Evolutionary conservation across 2,797 vertebrate genomes (phyloP), one percentile per base, ranked within the genome.

Genomic region (Sebastes alutus): DNA sequence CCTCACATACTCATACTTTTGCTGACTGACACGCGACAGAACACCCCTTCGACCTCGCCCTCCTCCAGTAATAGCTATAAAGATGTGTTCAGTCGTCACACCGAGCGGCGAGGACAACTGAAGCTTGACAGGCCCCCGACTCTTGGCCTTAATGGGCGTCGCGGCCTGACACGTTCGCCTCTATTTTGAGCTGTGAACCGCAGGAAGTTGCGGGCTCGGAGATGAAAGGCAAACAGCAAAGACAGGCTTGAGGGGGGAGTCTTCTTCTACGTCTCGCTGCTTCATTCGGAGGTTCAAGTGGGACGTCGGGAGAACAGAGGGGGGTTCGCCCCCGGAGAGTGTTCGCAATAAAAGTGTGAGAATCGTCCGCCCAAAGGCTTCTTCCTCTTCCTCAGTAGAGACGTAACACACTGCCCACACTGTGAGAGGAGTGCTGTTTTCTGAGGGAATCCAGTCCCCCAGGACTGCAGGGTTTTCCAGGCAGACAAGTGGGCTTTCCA

Each of bases 351-450:
- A 80, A 72, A 74, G 74, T 52, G 38, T 64, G 52, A 38, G 59
- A 80, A 72, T 59, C 11, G 6, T 79, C 78, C 6, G 58, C 77
- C 88, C 78, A 69, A 49, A 66, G 64, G 86, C 85, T 72, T 82
- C 80, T 69, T 75, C 72, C 7, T 85, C 65, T 59, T 80, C 82
- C 71, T 74, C 49, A 2, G 23, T 61, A 7, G 56, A 78, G 54
- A 78, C 46, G 13, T 12, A 91, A 88, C 89, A 91, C 88, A 94
- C 89, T 93, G 92, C 74, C 82, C 80, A 81, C 89, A 82, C 88
- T 95, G 92, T 95, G 89, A 95, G 94, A 95, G 90, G 90, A 93
- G 90, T 76, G 93, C 90, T 80, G 90, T 93, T 82, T 94, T 94
- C 90, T 87, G 84, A 93, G 93, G 93, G 94, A 90, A 90, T 93